Evolutionary conservation across 1,140 invertebrate species (phyloP).

Genomic region (Belonocnema kinseyi): DNA sequence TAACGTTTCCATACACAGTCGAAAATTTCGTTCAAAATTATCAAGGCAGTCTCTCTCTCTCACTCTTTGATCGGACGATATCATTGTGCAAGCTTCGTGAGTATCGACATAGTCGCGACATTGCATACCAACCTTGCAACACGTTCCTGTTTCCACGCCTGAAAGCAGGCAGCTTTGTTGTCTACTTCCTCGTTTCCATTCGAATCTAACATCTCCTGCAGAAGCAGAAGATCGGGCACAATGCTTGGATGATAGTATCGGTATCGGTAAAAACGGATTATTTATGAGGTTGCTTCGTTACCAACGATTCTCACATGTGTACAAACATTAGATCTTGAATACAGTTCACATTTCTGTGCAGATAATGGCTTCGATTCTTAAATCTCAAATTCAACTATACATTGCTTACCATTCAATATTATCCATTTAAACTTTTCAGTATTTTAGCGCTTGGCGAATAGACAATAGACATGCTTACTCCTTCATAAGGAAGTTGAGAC

Average conservation of each 20-base stretch:
- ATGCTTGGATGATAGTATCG: conserved; percentile 39
- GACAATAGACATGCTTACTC: too few relatives aligned
- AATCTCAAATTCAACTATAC: neutral
- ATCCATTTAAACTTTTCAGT: too few relatives aligned
- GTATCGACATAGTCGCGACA: conserved; percentile 28
- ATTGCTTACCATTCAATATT: too few relatives aligned
- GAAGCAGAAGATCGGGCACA: conserved; percentile 43
- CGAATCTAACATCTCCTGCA: conserved; percentile 39
- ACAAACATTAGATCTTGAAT: neutral
- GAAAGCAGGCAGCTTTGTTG: conserved; percentile 36
- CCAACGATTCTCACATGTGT: conserved; percentile 3
- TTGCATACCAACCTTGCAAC: conserved; percentile 15
- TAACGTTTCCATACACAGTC: conserved; percentile 34
- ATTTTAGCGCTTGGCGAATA: too few relatives aligned
- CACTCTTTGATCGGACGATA: conserved; percentile 40
- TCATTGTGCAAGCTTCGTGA: conserved; percentile 31
- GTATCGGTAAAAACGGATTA: conserved; percentile 33
- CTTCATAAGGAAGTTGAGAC: too few relatives aligned
- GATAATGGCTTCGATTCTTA: neutral
- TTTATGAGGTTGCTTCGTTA: conserved; percentile 37
- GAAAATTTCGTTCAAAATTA: conserved; percentile 46
- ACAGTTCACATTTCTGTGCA: neutral
- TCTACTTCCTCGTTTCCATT: conserved; percentile 44
- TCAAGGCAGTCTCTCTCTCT: conserved; percentile 21
- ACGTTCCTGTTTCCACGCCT: conserved; percentile 37